Conservation (phyloP, 2,797 vertebrate species). For the Microhierax caerulescens region DNA sequence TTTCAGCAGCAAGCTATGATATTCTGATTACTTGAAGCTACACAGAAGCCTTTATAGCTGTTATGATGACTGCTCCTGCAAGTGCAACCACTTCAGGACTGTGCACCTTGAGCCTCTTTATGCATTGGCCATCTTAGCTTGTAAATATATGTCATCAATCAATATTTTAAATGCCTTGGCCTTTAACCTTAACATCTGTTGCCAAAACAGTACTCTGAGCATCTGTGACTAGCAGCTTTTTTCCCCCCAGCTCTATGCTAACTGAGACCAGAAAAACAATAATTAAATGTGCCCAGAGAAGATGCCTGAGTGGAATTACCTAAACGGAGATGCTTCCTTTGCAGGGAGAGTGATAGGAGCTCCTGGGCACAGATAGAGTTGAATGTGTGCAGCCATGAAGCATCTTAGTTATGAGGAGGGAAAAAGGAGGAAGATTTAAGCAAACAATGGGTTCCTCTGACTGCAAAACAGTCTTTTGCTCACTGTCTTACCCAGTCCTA, state of each 20-base stretch:
- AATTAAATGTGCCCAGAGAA: not conserved
- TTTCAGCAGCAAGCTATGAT: not conserved
- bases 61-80: not conserved
- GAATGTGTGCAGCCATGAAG: not conserved
- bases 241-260: not conserved
- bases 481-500: constrained; percentile 45
- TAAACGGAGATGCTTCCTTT: not conserved
- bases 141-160: constrained; percentile 84
- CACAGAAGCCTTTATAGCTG: not conserved
- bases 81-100: not conserved
- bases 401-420: not conserved
- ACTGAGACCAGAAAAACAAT: not conserved
- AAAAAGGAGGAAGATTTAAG: not conserved
- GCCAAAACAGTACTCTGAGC: constrained; percentile 64
- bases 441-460: not conserved
- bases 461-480: constrained; percentile 27
- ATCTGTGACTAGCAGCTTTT: constrained; percentile 15
- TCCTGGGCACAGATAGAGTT: not conserved
- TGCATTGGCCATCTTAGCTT: constrained; percentile 75
- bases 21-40: not conserved
- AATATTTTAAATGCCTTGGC: constrained; percentile 84
- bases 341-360: not conserved
- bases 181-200: constrained; percentile 90
- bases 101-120: not conserved
- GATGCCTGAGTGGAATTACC: not conserved